Conservation (phyloP, 2,113 vertebrate genomes). For the Rhinogobius similis region DNA sequence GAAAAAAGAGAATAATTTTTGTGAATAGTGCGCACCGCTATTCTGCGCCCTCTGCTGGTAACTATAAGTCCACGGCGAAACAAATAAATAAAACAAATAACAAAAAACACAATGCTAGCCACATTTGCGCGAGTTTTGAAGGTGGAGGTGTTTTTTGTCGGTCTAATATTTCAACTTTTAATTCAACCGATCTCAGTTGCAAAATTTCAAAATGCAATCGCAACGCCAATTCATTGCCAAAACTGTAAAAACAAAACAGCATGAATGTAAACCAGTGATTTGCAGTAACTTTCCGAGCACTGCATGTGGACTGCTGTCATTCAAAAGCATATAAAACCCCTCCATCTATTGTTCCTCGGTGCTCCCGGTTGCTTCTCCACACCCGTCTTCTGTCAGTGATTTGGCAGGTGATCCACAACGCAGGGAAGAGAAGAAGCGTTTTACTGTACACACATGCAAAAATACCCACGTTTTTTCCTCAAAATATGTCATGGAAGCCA, state of each 20-base stretch:
- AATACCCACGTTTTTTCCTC: slow-evolving; percentile 26
- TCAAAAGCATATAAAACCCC: slow-evolving; percentile 41
- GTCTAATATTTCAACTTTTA: too few species aligned
- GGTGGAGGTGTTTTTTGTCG: too few species aligned
- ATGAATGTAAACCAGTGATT: slow-evolving; percentile 32
- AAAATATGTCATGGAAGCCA: slow-evolving; percentile 20
- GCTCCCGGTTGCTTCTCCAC: slow-evolving; percentile 36
- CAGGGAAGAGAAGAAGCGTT: slow-evolving; percentile 20
- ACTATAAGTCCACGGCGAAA: too few species aligned
- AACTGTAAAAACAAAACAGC: slow-evolving; percentile 34
- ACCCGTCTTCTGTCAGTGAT: slow-evolving; percentile 32
- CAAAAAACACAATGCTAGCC: too few species aligned
- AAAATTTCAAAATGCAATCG: slow-evolving; percentile 23
- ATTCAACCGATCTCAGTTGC: background rate
- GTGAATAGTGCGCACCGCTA: too few species aligned
- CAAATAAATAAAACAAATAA: too few species aligned
- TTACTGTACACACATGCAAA: slow-evolving; percentile 47
- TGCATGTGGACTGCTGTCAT: slow-evolving; percentile 24
- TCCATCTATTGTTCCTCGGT: slow-evolving; percentile 46
- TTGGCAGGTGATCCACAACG: slow-evolving; percentile 51
- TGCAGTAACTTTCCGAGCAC: slow-evolving; percentile 29
- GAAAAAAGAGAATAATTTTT: too few species aligned
- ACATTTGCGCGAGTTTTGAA: too few species aligned
- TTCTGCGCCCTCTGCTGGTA: too few species aligned
- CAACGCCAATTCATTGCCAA: slow-evolving; percentile 21